These are phyloP conservation scores for Zapornia atra DNA, from an alignment of 2,113 vertebrate species.

Conservation along the genomic window DNA sequence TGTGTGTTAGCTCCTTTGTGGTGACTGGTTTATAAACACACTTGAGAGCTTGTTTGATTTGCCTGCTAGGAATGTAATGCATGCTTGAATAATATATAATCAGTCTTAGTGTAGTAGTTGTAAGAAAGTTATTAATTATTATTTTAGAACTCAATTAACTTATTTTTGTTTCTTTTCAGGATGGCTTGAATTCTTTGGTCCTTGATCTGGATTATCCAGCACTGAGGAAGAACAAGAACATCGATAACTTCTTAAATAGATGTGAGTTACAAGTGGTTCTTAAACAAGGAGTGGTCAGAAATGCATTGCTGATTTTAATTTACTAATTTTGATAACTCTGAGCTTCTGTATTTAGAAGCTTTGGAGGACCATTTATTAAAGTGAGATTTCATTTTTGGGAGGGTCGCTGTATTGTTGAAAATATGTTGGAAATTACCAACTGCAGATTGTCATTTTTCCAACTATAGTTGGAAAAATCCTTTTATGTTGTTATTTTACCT, in stretches of 20 bases:
- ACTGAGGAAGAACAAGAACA: constrained; percentile 98
- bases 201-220: constrained; percentile 97
- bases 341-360: not conserved
- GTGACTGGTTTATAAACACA: constrained; percentile 29
- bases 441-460: not conserved
- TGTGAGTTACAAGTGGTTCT: constrained; percentile 87
- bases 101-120: not conserved
- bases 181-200: constrained; percentile 95
- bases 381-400: not conserved
- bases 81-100: not conserved
- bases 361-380: not conserved
- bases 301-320: not conserved
- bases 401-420: not conserved
- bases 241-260: constrained; percentile 97
- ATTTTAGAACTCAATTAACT: constrained; percentile 47
- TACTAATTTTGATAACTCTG: not conserved
- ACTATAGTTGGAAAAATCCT: not conserved
- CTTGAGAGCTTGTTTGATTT: constrained; percentile 42
- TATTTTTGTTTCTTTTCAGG: constrained; percentile 76
- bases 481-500: not conserved
- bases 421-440: not conserved
- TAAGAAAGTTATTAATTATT: not conserved
- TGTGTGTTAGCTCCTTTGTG: not conserved
- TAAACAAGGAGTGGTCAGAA: constrained; percentile 1
- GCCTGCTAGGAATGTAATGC: constrained; percentile 15